These are phyloP conservation scores for Orientallactaga bullata DNA, from an alignment of 2,113 vertebrate genomes.

Conservation along the genomic window DNA sequence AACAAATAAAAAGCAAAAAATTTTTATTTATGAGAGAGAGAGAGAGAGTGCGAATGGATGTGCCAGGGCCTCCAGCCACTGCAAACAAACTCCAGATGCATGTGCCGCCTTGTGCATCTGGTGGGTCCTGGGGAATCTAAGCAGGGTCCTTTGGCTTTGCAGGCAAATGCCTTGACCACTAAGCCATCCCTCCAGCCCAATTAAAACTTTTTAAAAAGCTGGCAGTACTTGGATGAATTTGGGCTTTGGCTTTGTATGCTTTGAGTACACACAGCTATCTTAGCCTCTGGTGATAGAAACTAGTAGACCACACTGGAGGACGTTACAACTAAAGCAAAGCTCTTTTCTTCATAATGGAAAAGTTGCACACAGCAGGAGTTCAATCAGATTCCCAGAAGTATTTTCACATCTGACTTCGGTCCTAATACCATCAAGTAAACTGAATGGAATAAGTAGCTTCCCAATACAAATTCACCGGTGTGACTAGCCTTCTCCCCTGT, in stretches of 20 bases:
- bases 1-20: no score
- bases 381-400: slow-evolving; percentile 39
- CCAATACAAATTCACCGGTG: slow-evolving; percentile 13
- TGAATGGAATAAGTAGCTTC: slow-evolving; percentile 31
- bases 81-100: no score
- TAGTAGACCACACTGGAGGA: not conserved
- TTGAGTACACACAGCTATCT: slow-evolving; percentile 8
- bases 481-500: slow-evolving; percentile 31
- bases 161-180: no score
- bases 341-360: slow-evolving; percentile 31
- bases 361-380: not conserved
- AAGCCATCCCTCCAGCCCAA: not conserved
- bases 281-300: not conserved
- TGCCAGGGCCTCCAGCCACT: no score
- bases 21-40: no score
- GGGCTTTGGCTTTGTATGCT: slow-evolving; percentile 31
- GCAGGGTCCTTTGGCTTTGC: no score
- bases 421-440: slow-evolving; percentile 4
- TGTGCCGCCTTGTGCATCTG: no score
- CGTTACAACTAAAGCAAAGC: slow-evolving; percentile 10
- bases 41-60: no score
- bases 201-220: slow-evolving; percentile 41
- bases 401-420: not conserved
- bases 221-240: not conserved
- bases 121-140: no score